Conservation (phyloP, 2,113 vertebrate genomes). For the Siniperca chuatsi region DNA sequence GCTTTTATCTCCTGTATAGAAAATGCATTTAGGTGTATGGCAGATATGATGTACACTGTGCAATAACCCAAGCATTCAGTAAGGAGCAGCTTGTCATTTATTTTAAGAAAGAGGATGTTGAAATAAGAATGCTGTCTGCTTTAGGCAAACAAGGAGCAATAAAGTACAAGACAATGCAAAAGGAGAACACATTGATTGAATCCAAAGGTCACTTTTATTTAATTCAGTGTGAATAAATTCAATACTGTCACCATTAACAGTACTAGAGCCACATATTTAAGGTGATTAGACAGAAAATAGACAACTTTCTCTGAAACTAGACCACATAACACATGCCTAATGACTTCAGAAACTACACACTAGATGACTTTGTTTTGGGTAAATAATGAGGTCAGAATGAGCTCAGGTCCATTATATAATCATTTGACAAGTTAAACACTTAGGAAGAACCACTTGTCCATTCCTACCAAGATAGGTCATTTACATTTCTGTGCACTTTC, state of each 20-base stretch:
- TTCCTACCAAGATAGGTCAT: slow-evolving; percentile 24
- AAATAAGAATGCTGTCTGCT: neutral
- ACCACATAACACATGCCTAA: slow-evolving; percentile 30
- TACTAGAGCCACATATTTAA: slow-evolving; percentile 31
- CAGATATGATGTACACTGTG: slow-evolving; percentile 17
- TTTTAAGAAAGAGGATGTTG: neutral
- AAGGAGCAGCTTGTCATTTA: neutral
- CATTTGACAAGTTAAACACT: slow-evolving; percentile 19
- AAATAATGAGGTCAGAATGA: slow-evolving; percentile 38
- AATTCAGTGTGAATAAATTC: slow-evolving; percentile 68
- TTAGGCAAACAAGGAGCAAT: neutral
- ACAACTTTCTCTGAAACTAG: slow-evolving; percentile 33
- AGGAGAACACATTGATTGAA: neutral
- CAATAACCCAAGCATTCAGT: neutral
- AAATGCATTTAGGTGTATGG: slow-evolving; percentile 32
- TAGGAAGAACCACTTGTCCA: neutral
- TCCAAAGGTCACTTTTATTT: slow-evolving; percentile 84
- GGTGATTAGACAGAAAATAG: slow-evolving; percentile 47
- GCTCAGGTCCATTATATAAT: slow-evolving; percentile 28
- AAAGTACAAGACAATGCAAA: neutral
- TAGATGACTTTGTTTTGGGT: slow-evolving; percentile 33
- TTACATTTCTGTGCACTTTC: slow-evolving; percentile 32
- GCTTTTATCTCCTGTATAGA: slow-evolving; percentile 33
- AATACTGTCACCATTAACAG: slow-evolving; percentile 56
- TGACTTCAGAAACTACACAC: slow-evolving; percentile 24